These are phyloP conservation scores for Melanotaenia nigrans DNA, from an alignment of 2,797 vertebrate genomes.

Conservation along the genomic window DNA sequence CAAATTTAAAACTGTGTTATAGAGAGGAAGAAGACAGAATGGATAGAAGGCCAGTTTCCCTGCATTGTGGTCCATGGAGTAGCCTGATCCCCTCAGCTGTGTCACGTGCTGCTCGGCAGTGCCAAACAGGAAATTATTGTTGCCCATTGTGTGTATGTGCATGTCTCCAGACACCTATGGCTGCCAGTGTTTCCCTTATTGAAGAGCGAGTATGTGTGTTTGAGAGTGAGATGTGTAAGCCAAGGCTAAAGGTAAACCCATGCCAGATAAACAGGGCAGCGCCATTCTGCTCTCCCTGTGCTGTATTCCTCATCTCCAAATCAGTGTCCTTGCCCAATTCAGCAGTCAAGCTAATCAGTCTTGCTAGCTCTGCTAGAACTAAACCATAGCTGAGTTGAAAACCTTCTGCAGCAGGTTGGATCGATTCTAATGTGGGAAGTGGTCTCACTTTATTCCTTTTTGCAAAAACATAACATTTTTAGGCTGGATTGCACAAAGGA, in stretches of 20 bases:
- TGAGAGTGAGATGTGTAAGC: conserved; percentile 26
- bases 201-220: conserved; percentile 27
- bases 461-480: conserved; percentile 12
- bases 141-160: conserved; percentile 35
- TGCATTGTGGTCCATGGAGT: conserved; percentile 57
- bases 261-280: conserved; percentile 62
- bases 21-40: conserved; percentile 19
- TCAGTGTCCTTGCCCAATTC: conserved; percentile 63
- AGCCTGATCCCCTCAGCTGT: conserved; percentile 59
- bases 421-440: conserved; percentile 49
- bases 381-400: conserved; percentile 43
- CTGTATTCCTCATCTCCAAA: conserved; percentile 55
- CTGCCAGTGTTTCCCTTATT: conserved; percentile 55
- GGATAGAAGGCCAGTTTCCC: conserved; percentile 53
- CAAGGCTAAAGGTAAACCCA: conserved; percentile 58
- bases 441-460: conserved; percentile 26
- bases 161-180: conserved; percentile 62
- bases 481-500: conserved; percentile 23
- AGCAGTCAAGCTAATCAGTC: conserved; percentile 60
- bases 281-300: conserved; percentile 42
- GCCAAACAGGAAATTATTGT: conserved; percentile 79
- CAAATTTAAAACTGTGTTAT: conserved; percentile 28
- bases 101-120: conserved; percentile 65
- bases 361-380: conserved; percentile 39
- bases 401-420: conserved; percentile 36